Evolutionary conservation across 2,113 vertebrate species (phyloP).

Genomic region (Seriola aureovittata): DNA sequence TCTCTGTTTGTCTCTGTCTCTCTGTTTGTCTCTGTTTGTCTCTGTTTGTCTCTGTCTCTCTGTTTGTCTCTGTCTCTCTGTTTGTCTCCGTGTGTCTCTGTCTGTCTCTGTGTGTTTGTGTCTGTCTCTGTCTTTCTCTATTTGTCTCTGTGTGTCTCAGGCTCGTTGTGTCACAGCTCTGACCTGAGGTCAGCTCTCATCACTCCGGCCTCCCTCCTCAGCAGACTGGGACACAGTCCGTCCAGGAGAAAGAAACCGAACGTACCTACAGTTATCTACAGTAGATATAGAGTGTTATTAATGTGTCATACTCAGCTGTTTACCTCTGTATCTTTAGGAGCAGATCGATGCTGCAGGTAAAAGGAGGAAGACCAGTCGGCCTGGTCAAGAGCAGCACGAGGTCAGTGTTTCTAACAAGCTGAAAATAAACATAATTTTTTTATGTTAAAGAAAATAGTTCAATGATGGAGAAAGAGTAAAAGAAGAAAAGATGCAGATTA

Average conservation of each 20-base stretch:
- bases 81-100: too few relatives aligned
- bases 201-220: conserved; percentile 92
- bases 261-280: conserved; percentile 67
- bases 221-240: conserved; percentile 91
- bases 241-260: conserved; percentile 92
- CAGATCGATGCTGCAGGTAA: conserved; percentile 88
- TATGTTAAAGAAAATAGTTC: too few relatives aligned
- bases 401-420: background rate
- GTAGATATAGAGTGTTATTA: too few relatives aligned
- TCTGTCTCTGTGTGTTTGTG: too few relatives aligned
- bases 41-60: too few relatives aligned
- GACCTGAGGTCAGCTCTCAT: conserved; percentile 90
- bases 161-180: conserved; percentile 82
- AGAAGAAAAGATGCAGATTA: too few relatives aligned
- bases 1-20: too few relatives aligned
- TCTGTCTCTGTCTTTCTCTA: too few relatives aligned
- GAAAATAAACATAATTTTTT: too few relatives aligned
- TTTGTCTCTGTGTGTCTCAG: conserved; percentile 69
- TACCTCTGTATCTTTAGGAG: conserved; percentile 80
- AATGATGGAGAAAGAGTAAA: too few relatives aligned
- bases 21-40: too few relatives aligned
- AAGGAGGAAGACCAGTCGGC: conserved; percentile 87
- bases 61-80: too few relatives aligned
- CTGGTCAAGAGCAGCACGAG: conserved; percentile 86
- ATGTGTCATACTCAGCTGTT: background rate